Evolutionary conservation across 2,113 vertebrate genomes (phyloP).

Genomic region (Ochotona curzoniae): DNA sequence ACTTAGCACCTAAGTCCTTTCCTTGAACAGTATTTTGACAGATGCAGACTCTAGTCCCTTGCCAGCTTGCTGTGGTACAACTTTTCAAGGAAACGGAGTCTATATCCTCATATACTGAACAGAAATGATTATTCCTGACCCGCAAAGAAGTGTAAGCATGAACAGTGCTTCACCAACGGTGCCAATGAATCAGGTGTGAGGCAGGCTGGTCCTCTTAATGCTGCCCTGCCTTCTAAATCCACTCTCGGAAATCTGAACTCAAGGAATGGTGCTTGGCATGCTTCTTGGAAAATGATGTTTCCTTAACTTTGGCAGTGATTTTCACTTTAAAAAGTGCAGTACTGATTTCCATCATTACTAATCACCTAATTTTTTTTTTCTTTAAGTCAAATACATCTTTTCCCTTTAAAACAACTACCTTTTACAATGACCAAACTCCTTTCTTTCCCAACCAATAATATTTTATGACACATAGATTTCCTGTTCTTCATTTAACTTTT

Average conservation of each 20-base stretch:
- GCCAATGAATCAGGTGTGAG: constrained; percentile 6
- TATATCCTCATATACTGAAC: constrained; percentile 44
- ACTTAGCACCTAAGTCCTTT: constrained; percentile 49
- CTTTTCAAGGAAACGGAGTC: constrained; percentile 53
- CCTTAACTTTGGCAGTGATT: constrained; percentile 24
- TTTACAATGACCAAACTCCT: constrained; percentile 1
- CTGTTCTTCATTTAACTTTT: not conserved
- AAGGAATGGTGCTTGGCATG: not conserved
- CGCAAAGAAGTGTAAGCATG: constrained; percentile 59
- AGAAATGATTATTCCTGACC: constrained; percentile 59
- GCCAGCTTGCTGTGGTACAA: constrained; percentile 50
- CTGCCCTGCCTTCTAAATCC: constrained; percentile 31
- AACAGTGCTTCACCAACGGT: constrained; percentile 47
- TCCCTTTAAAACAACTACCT: not conserved
- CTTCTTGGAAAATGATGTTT: not conserved
- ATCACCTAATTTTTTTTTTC: constrained; percentile 27
- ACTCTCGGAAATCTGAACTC: constrained; percentile 32
- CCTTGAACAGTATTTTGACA: constrained; percentile 57
- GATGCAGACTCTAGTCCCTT: constrained; percentile 45
- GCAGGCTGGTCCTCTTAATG: constrained; percentile 50
- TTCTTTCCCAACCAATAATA: constrained; percentile 35
- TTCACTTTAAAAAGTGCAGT: constrained; percentile 54
- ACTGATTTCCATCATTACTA: constrained; percentile 43
- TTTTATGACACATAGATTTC: not conserved
- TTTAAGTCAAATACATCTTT: constrained; percentile 32